These are phyloP conservation scores for Odontamblyopus rebecca DNA, from an alignment of 2,797 vertebrate species.

Conservation along the genomic window DNA sequence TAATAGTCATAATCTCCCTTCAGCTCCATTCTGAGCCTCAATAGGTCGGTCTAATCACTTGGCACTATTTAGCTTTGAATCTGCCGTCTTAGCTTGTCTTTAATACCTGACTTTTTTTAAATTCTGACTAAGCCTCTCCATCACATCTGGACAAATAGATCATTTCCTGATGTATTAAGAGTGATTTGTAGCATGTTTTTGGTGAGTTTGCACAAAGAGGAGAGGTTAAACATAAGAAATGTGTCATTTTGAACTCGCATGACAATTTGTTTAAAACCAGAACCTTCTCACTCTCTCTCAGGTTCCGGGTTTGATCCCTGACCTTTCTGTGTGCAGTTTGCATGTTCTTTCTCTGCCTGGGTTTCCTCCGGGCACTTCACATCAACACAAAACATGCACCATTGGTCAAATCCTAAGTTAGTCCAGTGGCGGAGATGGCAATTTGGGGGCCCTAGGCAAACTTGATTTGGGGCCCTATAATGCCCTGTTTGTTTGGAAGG, in stretches of 20 bases:
- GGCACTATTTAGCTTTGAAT: conserved; percentile 46
- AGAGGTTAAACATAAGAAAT: background rate
- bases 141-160: conserved; percentile 64
- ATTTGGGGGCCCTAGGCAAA: too few species aligned
- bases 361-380: too few species aligned
- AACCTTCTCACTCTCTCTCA: too few species aligned
- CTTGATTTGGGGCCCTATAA: too few species aligned
- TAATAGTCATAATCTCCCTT: conserved; percentile 68
- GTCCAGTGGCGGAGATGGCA: too few species aligned
- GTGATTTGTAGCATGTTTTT: conserved; percentile 50
- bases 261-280: background rate
- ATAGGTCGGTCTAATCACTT: conserved; percentile 62
- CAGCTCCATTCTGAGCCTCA: conserved; percentile 59
- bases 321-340: too few species aligned
- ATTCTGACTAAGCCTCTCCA: conserved; percentile 55
- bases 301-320: too few species aligned
- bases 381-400: too few species aligned
- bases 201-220: background rate
- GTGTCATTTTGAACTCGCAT: conserved; percentile 17
- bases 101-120: conserved; percentile 64
- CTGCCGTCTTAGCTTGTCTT: conserved; percentile 54
- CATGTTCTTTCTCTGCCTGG: too few species aligned
- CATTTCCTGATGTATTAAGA: conserved; percentile 71
- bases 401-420: too few species aligned
- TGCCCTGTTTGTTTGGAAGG: too few species aligned